Evolutionary conservation across 2,113 vertebrate species (phyloP).

Genomic region (Gasterosteus aculeatus): DNA sequence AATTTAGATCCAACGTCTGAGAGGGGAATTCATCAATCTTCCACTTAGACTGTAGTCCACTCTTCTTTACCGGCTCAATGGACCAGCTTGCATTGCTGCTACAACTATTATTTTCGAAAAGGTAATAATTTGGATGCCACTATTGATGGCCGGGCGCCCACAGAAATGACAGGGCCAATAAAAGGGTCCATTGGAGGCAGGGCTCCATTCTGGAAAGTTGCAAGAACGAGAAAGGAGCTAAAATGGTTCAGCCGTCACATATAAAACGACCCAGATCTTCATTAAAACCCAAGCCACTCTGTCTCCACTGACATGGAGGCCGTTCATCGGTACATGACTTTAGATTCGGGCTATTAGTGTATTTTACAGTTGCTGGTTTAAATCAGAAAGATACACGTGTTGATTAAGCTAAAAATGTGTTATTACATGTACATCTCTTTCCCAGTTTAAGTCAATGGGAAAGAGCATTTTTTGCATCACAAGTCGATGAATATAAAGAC

Average conservation of each 20-base stretch:
- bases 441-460: not conserved
- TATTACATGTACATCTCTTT: not conserved
- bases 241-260: not conserved
- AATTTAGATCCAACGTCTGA: not conserved
- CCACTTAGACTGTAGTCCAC: not conserved
- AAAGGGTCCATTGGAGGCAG: not conserved
- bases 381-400: not conserved
- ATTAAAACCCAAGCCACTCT: not conserved
- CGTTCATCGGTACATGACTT: not conserved
- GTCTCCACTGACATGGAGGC: not conserved
- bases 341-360: not conserved
- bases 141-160: not conserved
- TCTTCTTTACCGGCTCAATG: not conserved
- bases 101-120: not conserved
- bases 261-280: not conserved
- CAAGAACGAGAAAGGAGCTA: not conserved
- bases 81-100: constrained; percentile 11
- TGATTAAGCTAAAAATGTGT: not conserved
- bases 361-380: not conserved
- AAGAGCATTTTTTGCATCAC: constrained; percentile 5
- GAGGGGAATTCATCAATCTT: not conserved
- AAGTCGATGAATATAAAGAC: constrained; percentile 28
- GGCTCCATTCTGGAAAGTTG: not conserved
- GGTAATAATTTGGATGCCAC: not conserved
- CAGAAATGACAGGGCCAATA: not conserved